A percentile compares a stretch with the other conserved stretches of the same genome.
phyloP scores from a whole-genome alignment of 92 coral and sea anemone species.

The Zoanthus gigantus region DNA sequence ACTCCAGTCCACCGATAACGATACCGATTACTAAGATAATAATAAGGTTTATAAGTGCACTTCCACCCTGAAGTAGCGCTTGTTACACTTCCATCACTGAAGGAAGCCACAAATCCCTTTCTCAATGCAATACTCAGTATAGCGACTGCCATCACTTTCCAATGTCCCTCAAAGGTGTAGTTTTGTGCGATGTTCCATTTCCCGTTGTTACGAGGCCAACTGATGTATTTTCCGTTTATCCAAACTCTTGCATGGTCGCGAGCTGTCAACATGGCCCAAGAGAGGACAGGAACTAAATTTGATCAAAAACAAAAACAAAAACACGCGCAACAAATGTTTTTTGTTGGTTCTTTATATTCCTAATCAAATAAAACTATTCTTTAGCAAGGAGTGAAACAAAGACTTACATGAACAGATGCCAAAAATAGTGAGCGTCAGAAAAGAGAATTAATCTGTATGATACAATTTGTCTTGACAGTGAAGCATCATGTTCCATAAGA shows the following conservation, averaged over 20 bases:
- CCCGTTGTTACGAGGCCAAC: background rate
- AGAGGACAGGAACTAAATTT: too few relatives aligned
- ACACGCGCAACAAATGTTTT: too few relatives aligned
- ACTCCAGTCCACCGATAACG: background rate
- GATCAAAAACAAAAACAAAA: too few relatives aligned
- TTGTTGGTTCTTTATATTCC: too few relatives aligned
- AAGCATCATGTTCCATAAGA: too few relatives aligned
- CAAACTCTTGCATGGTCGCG: background rate
- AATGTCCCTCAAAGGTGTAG: background rate
- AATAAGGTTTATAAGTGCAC: background rate
- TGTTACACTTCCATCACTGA: background rate
- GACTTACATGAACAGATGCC: too few relatives aligned
- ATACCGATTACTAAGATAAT: too few relatives aligned
- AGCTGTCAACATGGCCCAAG: background rate
- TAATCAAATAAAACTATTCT: too few relatives aligned
- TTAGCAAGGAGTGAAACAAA: too few relatives aligned
- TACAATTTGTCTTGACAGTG: too few relatives aligned
- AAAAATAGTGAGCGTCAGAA: too few relatives aligned
- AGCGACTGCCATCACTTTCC: background rate
- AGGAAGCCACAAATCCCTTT: background rate
- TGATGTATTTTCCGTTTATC: background rate
- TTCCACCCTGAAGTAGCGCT: background rate
- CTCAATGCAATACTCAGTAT: background rate
- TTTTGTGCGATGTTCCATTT: background rate
- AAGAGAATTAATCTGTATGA: too few relatives aligned